These are phyloP conservation scores for Pissodes strobi DNA, from an alignment of 1,140 invertebrate genomes.

Conservation along the genomic window DNA sequence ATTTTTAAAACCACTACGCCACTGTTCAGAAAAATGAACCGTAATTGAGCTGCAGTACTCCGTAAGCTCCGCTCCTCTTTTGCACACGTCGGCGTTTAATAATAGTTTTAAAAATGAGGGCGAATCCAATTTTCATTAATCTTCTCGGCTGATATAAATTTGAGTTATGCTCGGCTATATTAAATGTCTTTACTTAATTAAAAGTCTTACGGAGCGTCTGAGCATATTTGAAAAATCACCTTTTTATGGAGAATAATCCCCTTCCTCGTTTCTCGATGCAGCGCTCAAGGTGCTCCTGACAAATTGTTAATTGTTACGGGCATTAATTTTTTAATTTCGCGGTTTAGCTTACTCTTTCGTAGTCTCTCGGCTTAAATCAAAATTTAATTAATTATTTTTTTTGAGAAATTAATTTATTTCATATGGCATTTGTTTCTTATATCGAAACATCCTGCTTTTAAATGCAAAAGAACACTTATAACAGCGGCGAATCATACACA, in stretches of 20 bases:
- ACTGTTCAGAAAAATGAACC: background rate
- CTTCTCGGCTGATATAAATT: constrained; percentile 30
- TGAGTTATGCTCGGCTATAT: constrained; percentile 27
- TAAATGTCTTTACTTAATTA: constrained; percentile 37
- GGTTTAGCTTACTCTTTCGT: background rate
- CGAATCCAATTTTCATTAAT: constrained; percentile 37
- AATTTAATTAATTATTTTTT: too few relatives aligned
- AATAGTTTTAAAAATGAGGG: constrained; percentile 35
- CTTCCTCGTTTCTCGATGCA: constrained; percentile 3
- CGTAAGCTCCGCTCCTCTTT: constrained; percentile 5
- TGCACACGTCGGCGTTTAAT: constrained; percentile 32
- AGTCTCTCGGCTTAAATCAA: too few relatives aligned
- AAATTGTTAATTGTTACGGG: constrained; percentile 19
- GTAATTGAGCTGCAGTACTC: constrained; percentile 25
- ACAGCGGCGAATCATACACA: too few relatives aligned
- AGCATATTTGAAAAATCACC: constrained; percentile 30
- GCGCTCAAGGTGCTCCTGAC: constrained; percentile 9
- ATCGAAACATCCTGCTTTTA: too few relatives aligned
- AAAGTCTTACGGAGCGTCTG: constrained; percentile 23
- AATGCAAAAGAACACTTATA: too few relatives aligned
- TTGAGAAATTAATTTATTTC: too few relatives aligned
- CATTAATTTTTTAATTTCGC: background rate
- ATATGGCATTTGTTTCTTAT: too few relatives aligned
- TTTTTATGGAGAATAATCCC: constrained; percentile 29
- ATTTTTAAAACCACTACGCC: background rate